These are phyloP conservation scores for Aphis craccivora DNA, from an alignment of 1,140 invertebrate species.

Conservation along the genomic window DNA sequence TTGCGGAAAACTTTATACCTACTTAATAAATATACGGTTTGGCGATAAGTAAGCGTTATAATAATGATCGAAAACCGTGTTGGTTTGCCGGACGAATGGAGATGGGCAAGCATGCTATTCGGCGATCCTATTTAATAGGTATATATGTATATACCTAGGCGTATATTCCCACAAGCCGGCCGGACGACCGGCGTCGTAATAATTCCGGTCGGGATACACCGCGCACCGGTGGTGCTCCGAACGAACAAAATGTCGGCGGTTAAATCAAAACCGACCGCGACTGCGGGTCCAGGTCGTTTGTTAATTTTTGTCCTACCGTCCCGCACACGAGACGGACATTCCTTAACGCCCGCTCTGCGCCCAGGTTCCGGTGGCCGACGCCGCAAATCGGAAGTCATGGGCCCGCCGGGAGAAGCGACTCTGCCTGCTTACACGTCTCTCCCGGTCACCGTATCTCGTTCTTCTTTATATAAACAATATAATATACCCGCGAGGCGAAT, in stretches of 20 bases:
- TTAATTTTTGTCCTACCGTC: constrained; percentile 32
- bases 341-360: background rate
- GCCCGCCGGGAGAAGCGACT: constrained; percentile 2
- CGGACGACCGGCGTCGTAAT: background rate
- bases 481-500: background rate
- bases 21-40: background rate
- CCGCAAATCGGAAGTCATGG: constrained; percentile 52
- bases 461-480: background rate
- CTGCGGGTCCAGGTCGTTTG: background rate
- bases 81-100: background rate
- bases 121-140: background rate
- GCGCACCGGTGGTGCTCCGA: background rate
- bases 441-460: background rate
- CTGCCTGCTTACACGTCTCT: background rate
- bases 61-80: constrained; percentile 12
- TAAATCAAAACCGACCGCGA: constrained; percentile 46
- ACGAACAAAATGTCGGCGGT: constrained; percentile 4
- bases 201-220: constrained; percentile 27
- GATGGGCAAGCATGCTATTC: background rate
- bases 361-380: background rate
- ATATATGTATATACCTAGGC: background rate
- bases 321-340: background rate
- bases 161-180: constrained; percentile 16
- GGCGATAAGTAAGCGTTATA: background rate
- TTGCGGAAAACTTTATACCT: background rate